Base-by-base conservation (phyloP, 2,888 invertebrate species). In the Dugesia japonica region DNA sequence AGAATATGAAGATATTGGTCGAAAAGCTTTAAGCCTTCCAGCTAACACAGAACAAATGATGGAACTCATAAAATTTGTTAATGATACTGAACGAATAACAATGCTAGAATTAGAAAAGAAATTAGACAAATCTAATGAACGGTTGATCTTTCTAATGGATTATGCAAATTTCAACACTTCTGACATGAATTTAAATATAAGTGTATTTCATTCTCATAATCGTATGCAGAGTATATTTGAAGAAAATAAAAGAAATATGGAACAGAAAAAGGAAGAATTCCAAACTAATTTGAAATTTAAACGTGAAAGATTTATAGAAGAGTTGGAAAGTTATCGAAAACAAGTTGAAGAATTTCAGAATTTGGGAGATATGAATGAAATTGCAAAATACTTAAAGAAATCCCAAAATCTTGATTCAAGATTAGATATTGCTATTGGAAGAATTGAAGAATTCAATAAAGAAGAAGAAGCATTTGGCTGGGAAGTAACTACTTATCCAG, bases 381-480 rank as follows among this genome's bases (percentile, higher is more conserved):
- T 95, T 76, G 87, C 89, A 15, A 90, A 90, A 81, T 94, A 95
- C 82, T 89, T 91, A 74, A 88, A 89, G 74, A 90, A 91, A 80
- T 91, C 93, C 0, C 88, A 88, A n/a, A 87, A 88, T 72, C 86
- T 95, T 38, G 91, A 93, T 83, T 81, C 83, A 82, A 88, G 89
- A 82, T 86, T 92, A 78, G 85, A 89, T 72, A 83, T 86, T 1
- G 94, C 92, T 1, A 88, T 92, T 84, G 87, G 88, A 72, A 84
- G 84, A 82, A 82, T 83, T 31, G 91, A 92, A 81, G 88, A 89
- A 78, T 92, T 95, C 81, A 95, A 95, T 83, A 90, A 89, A 82
- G 94, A 95, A 83, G 95, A 95, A 83, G 86, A 88, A 31, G 88
- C 92, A 23, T 94, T 90, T 82, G 91, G 90, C 15, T 93, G 91